phyloP scores from a whole-genome alignment of 1,140 invertebrate species.

The Pogonus chalceus region DNA sequence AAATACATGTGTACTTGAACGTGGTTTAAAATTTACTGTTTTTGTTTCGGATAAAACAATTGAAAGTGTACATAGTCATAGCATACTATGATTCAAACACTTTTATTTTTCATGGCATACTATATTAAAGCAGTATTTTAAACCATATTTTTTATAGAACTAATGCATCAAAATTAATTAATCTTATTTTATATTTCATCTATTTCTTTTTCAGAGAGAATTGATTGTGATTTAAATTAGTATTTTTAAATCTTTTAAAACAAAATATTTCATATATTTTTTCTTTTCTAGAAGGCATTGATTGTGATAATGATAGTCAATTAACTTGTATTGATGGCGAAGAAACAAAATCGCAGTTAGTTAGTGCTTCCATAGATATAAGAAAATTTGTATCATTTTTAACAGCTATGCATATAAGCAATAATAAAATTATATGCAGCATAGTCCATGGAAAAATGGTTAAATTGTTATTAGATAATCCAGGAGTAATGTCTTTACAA shows the following conservation, averaged over 20 bases:
- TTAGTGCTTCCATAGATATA: constrained; percentile 28
- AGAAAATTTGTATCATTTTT: constrained; percentile 34
- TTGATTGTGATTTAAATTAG: background rate
- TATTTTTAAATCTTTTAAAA: background rate
- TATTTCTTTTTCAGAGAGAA: no score
- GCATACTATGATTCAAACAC: constrained; percentile 3
- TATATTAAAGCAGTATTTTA: constrained; percentile 9
- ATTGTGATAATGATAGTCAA: constrained; percentile 10
- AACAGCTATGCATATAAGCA: constrained; percentile 31
- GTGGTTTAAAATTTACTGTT: background rate
- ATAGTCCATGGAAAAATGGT: constrained; percentile 35
- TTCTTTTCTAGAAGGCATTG: constrained; percentile 10
- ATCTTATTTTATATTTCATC: no score
- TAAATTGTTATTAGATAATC: constrained; percentile 30
- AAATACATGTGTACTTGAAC: constrained; percentile 12
- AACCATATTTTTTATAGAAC: background rate
- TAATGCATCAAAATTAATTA: no score
- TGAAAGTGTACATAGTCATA: background rate
- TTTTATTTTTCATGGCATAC: background rate
- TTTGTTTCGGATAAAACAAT: background rate
- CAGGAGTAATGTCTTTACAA: constrained; percentile 27
- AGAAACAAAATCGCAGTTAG: background rate
- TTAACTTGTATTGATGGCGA: background rate
- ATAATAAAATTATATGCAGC: constrained; percentile 28
- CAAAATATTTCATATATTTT: background rate